phyloP scores from a whole-genome alignment of 2,888 invertebrate genomes.

The Tuta absoluta region DNA sequence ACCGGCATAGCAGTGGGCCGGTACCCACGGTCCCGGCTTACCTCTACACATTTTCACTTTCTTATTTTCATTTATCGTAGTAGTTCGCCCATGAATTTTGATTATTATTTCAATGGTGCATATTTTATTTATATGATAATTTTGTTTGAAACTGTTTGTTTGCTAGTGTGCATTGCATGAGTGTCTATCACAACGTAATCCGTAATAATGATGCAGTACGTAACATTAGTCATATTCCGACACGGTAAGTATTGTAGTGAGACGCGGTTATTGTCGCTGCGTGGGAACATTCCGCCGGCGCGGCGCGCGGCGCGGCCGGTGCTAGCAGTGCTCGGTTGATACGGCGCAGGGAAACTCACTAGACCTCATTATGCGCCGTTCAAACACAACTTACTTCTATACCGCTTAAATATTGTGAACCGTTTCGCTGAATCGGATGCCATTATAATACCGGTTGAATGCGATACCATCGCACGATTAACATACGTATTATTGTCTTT shows the following conservation, averaged over 20 bases:
- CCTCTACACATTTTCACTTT: too few relatives aligned
- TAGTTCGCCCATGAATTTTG: not conserved
- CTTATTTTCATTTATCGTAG: too few relatives aligned
- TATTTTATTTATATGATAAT: not conserved
- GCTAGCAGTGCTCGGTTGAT: too few relatives aligned
- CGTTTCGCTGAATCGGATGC: constrained; percentile 25
- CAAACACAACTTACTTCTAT: constrained; percentile 21
- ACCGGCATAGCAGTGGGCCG: too few relatives aligned
- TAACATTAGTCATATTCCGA: constrained; percentile 44
- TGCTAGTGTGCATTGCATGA: constrained; percentile 29
- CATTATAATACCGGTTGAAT: constrained; percentile 11
- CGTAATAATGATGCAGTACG: constrained; percentile 46
- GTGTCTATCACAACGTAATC: constrained; percentile 37
- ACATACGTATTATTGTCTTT: constrained; percentile 16
- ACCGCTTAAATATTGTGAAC: constrained; percentile 28
- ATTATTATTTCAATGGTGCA: not conserved
- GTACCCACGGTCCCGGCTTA: too few relatives aligned
- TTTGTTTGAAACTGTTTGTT: not conserved
- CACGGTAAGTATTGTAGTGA: constrained; percentile 42
- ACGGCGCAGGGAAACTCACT: constrained; percentile 29
- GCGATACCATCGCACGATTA: constrained; percentile 20
- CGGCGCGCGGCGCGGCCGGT: too few relatives aligned
- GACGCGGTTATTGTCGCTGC: constrained; percentile 36
- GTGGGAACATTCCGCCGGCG: constrained; percentile 44
- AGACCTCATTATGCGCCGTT: constrained; percentile 27